Evolutionary conservation across 2,888 invertebrate genomes (phyloP).

Genomic region (Apotomis betuletana): DNA sequence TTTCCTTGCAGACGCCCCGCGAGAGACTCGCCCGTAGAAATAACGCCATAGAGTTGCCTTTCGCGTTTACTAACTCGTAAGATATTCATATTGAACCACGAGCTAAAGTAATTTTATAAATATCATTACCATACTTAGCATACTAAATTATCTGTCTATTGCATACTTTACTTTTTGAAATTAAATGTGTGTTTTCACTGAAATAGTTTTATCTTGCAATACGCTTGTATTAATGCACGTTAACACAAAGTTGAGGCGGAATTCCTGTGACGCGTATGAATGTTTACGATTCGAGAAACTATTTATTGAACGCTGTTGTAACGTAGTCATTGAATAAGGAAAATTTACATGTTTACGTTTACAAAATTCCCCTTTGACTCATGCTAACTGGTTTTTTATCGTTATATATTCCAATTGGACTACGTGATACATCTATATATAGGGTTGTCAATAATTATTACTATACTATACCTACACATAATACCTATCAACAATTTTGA

Average conservation of each 20-base stretch:
- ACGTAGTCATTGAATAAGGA: constrained; percentile 16
- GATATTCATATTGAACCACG: constrained; percentile 14
- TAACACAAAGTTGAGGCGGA: constrained; percentile 4
- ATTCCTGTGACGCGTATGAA: neutral
- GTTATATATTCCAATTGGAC: neutral
- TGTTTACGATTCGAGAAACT: neutral
- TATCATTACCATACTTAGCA: neutral
- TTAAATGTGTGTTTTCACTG: constrained; percentile 19
- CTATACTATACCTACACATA: neutral
- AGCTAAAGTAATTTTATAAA: constrained; percentile 17
- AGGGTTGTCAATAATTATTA: neutral
- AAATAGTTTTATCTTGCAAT: constrained; percentile 16
- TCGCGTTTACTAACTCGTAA: constrained; percentile 14
- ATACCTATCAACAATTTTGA: neutral
- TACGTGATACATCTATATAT: neutral
- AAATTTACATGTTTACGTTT: neutral
- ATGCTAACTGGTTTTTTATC: neutral
- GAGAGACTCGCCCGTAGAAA: constrained; percentile 20
- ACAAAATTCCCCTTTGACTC: constrained; percentile 6
- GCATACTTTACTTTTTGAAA: constrained; percentile 16
- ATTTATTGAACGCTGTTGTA: constrained; percentile 5
- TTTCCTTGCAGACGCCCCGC: constrained; percentile 34
- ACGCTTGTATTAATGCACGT: constrained; percentile 20
- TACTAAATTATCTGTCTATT: constrained; percentile 1
- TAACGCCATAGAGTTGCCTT: constrained; percentile 36